Evolutionary conservation across 53 echinoderm and acorn worm species (phyloP).

Genomic region (Actinopyga echinites): DNA sequence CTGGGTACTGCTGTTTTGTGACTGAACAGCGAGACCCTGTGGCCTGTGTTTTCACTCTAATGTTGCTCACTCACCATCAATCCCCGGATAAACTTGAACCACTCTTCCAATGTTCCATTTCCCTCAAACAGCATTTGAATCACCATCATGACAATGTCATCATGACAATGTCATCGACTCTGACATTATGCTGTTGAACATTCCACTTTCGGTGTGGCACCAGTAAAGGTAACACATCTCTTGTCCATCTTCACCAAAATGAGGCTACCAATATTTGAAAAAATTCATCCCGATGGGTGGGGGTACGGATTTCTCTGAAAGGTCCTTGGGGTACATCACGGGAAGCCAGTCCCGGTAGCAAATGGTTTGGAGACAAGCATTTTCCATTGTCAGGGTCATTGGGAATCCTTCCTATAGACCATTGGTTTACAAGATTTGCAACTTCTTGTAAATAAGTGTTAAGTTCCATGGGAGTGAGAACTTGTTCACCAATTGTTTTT

Average conservation of each 20-base stretch:
- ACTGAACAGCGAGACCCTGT: too few relatives aligned
- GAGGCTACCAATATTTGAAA: conserved; percentile 28
- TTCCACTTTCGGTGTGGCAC: conserved; percentile 46
- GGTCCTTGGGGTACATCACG: conserved; percentile 47
- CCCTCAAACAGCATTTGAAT: conserved; percentile 36
- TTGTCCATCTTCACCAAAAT: conserved; percentile 41
- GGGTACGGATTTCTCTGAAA: conserved; percentile 27
- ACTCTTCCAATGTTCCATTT: conserved; percentile 38
- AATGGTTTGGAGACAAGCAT: conserved; percentile 48
- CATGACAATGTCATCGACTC: conserved; percentile 24
- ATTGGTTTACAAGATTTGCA: conserved; percentile 38
- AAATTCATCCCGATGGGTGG: conserved; percentile 20
- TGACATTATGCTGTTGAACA: conserved; percentile 18
- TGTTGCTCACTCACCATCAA: conserved; percentile 38
- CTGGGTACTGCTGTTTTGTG: too few relatives aligned
- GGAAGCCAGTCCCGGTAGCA: conserved; percentile 37
- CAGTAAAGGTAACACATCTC: conserved; percentile 36
- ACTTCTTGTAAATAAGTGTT: conserved; percentile 32
- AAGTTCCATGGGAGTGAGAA: conserved; percentile 41
- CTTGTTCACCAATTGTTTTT: conserved; percentile 34
- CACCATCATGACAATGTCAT: too few relatives aligned
- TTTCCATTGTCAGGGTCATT: conserved; percentile 49
- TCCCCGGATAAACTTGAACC: conserved; percentile 37
- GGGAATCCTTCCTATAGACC: conserved; percentile 39
- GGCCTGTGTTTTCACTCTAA: too few relatives aligned